Evolutionary conservation across 2,113 vertebrate species (phyloP), one percentile per base, ranked within the genome.

Genomic region (Sinocyclocheilus grahami): DNA sequence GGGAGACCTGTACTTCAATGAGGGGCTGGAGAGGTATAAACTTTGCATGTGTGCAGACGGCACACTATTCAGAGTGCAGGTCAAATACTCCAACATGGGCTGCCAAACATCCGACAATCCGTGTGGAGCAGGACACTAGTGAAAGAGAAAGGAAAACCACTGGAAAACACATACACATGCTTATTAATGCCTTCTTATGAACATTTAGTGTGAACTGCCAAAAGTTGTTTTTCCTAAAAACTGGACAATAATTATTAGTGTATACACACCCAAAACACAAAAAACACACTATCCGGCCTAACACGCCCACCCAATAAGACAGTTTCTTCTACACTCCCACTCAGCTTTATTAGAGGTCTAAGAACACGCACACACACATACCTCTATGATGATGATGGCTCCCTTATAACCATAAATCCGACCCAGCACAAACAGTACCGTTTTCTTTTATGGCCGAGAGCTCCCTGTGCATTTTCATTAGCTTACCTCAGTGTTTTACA

Each of bases 41-140:
- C 96, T 99, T 3, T 99, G 98, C 33, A 95, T 99, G 96, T 99
- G 98, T 85, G 97, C 96, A 0, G 98, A 99, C 0, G 97, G 98
- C 63, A 99, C 96, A 0, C 95, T 99, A 55, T 99, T 99, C 93
- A 96, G 95, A 83, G 96, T 99, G 0, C 96, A 95, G 91, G 98
- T 99, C 81, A 98, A 96, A 1, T 93, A 95, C 76, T 89, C 91
- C 33, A 98, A 98, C 94, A 98, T 98, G 96, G 98, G 98, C 85
- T 99, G 98, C 91, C 96, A 97, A 91, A 96, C 96, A 0, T 94
- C 97, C 16, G 95, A 96, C 88, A 98, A 97, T 86, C 98, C 98
- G 0, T 99, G 98, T 0, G 94, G 95, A 62, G 94, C 94, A 86
- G 92, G 89, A 0, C 95, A 95, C 84, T 98, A 39, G 55, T 33